These are phyloP conservation scores for Caenorhabditis doughertyi DNA, from an alignment of 2,888 invertebrate species.

Conservation along the genomic window DNA sequence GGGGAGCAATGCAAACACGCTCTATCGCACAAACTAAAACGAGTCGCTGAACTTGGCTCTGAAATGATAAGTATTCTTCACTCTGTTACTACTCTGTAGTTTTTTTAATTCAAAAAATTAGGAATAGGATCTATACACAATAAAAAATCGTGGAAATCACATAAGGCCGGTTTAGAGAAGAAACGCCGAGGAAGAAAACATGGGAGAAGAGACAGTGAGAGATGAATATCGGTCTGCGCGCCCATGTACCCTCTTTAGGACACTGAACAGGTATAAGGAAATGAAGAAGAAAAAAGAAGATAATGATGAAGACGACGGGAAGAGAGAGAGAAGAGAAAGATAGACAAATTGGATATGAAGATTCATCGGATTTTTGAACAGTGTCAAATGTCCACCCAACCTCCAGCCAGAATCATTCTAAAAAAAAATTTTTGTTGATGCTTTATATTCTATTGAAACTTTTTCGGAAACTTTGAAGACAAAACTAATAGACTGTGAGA, in stretches of 20 bases:
- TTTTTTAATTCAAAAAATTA: not conserved
- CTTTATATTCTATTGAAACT: too few relatives aligned
- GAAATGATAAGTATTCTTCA: too few relatives aligned
- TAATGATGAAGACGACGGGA: not conserved
- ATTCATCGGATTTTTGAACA: slow-evolving; percentile 1
- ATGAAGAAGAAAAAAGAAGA: too few relatives aligned
- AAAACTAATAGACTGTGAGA: slow-evolving; percentile 11
- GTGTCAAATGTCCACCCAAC: too few relatives aligned
- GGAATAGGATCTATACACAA: not conserved
- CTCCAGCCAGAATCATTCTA: too few relatives aligned
- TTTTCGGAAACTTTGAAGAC: not conserved
- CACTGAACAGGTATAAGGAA: slow-evolving; percentile 36
- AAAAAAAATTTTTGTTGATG: too few relatives aligned
- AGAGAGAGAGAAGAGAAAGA: slow-evolving; percentile 8
- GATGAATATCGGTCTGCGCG: slow-evolving; percentile 44
- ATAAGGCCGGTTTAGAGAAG: slow-evolving; percentile 42
- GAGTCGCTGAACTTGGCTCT: too few relatives aligned
- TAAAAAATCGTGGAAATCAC: slow-evolving; percentile 26
- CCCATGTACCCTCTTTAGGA: slow-evolving; percentile 24
- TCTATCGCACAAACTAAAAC: slow-evolving; percentile 1
- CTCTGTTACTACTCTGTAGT: too few relatives aligned
- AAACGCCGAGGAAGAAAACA: slow-evolving; percentile 17
- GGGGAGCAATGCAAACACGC: slow-evolving; percentile 19
- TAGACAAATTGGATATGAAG: slow-evolving; percentile 12
- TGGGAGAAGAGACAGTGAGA: slow-evolving; percentile 25